These are phyloP conservation scores for Microctonus brassicae DNA, from an alignment of 2,888 invertebrate species.

Conservation along the genomic window DNA sequence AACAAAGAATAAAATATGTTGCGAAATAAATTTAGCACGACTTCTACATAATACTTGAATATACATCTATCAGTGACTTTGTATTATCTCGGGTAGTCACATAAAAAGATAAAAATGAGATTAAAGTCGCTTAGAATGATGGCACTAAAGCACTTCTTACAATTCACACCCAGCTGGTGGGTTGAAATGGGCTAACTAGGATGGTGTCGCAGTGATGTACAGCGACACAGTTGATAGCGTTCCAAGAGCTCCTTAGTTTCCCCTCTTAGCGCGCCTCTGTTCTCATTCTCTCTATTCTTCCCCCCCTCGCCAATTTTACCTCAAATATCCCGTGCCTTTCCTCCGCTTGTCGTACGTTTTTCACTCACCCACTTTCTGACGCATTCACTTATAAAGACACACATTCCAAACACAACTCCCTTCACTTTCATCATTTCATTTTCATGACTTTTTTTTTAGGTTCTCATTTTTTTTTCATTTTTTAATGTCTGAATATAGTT, in stretches of 20 bases:
- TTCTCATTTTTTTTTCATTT: no score
- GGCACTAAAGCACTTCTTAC: slow-evolving; percentile 64
- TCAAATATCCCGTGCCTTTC: not conserved
- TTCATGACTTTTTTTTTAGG: slow-evolving; percentile 11
- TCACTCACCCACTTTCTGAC: slow-evolving; percentile 43
- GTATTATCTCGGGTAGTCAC: slow-evolving; percentile 19
- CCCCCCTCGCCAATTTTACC: slow-evolving; percentile 17
- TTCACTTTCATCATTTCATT: not conserved
- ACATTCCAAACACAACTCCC: slow-evolving; percentile 48
- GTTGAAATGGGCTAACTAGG: slow-evolving; percentile 66
- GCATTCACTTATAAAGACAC: slow-evolving; percentile 58
- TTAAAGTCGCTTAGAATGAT: slow-evolving; percentile 56
- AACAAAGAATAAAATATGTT: no score
- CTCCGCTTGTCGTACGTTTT: slow-evolving; percentile 20
- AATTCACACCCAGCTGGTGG: slow-evolving; percentile 48
- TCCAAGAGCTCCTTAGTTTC: slow-evolving; percentile 62
- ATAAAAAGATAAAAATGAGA: slow-evolving; percentile 37
- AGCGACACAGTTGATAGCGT: slow-evolving; percentile 70
- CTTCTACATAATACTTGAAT: not conserved
- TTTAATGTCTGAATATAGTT: not conserved
- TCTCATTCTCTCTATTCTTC: slow-evolving; percentile 21
- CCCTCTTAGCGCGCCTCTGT: slow-evolving; percentile 35
- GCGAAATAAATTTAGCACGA: no score
- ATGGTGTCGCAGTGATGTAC: slow-evolving; percentile 70
- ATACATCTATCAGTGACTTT: not conserved